Conservation (phyloP, 2,797 vertebrate genomes). For the Mareca penelope region DNA sequence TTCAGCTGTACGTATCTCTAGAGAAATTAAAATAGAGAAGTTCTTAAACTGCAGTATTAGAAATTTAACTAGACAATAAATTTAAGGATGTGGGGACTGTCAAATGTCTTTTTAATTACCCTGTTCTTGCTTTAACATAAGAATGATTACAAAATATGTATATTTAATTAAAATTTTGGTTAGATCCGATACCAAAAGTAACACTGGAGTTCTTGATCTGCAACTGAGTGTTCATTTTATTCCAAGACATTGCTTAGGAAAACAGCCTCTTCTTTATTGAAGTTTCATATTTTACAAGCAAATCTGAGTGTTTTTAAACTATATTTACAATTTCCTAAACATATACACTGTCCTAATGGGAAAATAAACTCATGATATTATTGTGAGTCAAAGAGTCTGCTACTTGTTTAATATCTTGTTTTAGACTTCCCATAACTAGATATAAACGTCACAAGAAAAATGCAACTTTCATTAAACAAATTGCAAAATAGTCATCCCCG, state of each 20-base stretch:
- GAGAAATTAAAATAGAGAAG: conserved; percentile 70
- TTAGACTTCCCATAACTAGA: conserved; percentile 23
- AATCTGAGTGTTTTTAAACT: conserved; percentile 16
- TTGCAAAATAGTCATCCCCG: conserved; percentile 28
- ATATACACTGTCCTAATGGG: background rate
- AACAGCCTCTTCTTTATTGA: conserved; percentile 22
- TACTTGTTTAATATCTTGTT: background rate
- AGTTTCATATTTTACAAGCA: conserved; percentile 54
- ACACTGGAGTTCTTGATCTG: background rate
- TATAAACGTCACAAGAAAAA: conserved; percentile 53
- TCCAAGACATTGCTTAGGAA: conserved; percentile 12
- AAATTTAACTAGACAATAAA: conserved; percentile 79
- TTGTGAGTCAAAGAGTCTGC: background rate
- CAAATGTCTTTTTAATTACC: conserved; percentile 69
- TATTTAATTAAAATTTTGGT: conserved; percentile 62
- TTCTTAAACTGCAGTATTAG: conserved; percentile 74
- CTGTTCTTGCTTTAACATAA: conserved; percentile 67
- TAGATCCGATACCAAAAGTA: conserved; percentile 19
- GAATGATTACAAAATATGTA: conserved; percentile 54
- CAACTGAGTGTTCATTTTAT: conserved; percentile 19
- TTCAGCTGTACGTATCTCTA: conserved; percentile 71
- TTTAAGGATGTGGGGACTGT: conserved; percentile 67
- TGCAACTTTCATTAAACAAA: conserved; percentile 44
- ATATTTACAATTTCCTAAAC: conserved; percentile 6
- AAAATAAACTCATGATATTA: background rate